Evolutionary conservation across 2,797 vertebrate species (phyloP), one percentile per base, ranked within the genome.

Genomic region (Selene dorsalis): DNA sequence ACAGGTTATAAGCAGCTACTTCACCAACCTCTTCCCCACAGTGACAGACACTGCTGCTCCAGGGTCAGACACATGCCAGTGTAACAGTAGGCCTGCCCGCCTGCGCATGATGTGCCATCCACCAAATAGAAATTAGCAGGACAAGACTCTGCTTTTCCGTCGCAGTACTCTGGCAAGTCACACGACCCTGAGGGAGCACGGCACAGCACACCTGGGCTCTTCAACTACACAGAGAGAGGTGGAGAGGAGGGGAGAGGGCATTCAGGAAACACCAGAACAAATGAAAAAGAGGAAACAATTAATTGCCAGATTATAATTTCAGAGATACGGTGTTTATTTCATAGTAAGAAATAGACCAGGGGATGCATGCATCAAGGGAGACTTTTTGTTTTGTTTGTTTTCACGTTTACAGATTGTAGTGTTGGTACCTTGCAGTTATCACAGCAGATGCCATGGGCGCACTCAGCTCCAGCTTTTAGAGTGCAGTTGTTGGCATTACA

Each of bases 61-160:
- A 99, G 95, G 0, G 96, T 98, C 83, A 98, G 95, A 82, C 98
- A 99, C 96, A 98, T 99, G 93, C 98, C 98, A 0, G 96, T 99
- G 95, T 99, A 99, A 91, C 98, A 99, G 88, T 96, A 99, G 4
- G 97, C 98, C 65, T 47, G 90, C 9, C 96, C 96, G 0, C 79
- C 82, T 0, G 94, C 95, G 0, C 98, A 99, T 1, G 93, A 82
- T 1, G 95, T 92, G 4, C 98, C 98, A 0, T 99, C 96, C 18
- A 97, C 90, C 83, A 97, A 90, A 87, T 97, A 99, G 63, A 97
- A 97, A 90, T 99, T 99, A 77, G 95, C 93, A 10, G 98, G 98
- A 77, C 98, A 99, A 50, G 95, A 95, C 0, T 98, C 95, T 0
- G 96, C 95, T 84, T 94, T 91, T 35, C 98, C 98, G 0, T 97